Evolutionary conservation across 2,113 vertebrate genomes (phyloP).

Genomic region (Oxygymnocypris stewartii): DNA sequence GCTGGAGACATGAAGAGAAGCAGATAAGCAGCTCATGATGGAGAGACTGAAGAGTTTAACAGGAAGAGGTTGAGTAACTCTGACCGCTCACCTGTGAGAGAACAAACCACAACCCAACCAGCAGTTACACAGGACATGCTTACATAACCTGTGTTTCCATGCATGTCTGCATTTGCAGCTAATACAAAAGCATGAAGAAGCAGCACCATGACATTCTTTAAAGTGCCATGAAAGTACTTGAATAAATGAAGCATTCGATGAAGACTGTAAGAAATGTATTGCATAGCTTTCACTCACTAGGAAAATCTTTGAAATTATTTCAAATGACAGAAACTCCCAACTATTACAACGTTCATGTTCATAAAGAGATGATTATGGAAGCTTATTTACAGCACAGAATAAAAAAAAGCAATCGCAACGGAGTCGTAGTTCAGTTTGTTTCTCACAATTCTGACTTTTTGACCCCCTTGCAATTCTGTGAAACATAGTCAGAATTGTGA

Average conservation of each 20-base stretch:
- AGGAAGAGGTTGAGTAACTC: constrained; percentile 80
- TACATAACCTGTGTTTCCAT: constrained; percentile 78
- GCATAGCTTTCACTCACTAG: too few species aligned
- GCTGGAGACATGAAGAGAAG: not conserved
- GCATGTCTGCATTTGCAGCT: not conserved
- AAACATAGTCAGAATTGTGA: too few species aligned
- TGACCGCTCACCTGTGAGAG: constrained; percentile 77
- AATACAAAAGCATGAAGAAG: not conserved
- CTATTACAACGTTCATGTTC: not conserved
- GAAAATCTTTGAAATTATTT: too few species aligned
- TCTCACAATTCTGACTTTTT: too few species aligned
- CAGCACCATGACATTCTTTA: not conserved
- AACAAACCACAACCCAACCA: constrained; percentile 85
- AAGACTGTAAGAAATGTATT: too few species aligned
- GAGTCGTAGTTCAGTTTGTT: too few species aligned
- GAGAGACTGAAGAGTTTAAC: constrained; percentile 63
- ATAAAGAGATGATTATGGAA: not conserved
- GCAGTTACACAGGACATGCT: constrained; percentile 64
- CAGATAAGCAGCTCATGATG: constrained; percentile 7
- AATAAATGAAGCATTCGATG: too few species aligned
- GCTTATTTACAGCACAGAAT: too few species aligned
- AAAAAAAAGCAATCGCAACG: too few species aligned
- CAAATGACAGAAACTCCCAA: not conserved
- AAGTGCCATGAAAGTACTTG: not conserved
- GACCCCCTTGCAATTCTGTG: too few species aligned